Percentiles rank a stretch among this genome's conserved stretches.
Evolutionary conservation across 64 coral and sea anemone species (phyloP).

Genomic region (Pocillopora damicornis): DNA sequence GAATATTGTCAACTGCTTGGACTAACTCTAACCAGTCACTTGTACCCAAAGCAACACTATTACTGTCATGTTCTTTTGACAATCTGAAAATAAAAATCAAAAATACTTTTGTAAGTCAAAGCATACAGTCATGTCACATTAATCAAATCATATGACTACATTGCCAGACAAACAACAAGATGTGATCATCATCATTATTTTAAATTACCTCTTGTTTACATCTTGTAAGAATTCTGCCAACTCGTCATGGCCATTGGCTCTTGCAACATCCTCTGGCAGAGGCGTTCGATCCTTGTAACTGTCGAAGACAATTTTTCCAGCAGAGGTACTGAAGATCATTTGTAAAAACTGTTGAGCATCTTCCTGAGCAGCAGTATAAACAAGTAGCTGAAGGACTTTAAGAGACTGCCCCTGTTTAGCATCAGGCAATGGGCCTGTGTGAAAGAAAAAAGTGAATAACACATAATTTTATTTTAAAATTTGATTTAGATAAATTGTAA

Average conservation of each 20-base stretch:
- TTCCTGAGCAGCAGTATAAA: conserved; percentile 10
- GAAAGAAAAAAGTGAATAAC: background rate
- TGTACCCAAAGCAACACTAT: background rate
- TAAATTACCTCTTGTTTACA: conserved; percentile 5
- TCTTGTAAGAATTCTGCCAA: conserved; percentile 10
- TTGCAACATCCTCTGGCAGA: conserved; percentile 22
- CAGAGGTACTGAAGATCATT: conserved; percentile 11
- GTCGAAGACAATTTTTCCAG: conserved; percentile 2
- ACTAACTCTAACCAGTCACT: conserved; percentile 23
- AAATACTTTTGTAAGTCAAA: background rate
- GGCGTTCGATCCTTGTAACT: conserved; percentile 12
- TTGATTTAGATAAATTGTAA: no score
- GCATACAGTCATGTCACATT: background rate
- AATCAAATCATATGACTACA: background rate
- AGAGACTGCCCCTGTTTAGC: background rate
- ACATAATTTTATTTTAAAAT: background rate
- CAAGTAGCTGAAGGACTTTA: conserved; percentile 5
- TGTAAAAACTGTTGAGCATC: conserved; percentile 2
- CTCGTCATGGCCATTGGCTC: conserved; percentile 11
- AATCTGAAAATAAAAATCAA: conserved; percentile 1
- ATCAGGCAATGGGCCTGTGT: background rate
- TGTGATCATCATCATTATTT: no score
- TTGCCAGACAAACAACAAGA: background rate
- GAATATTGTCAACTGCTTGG: conserved; percentile 17
- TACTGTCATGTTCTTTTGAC: background rate